phyloP scores from a whole-genome alignment of 2,797 vertebrate genomes.

The Smutsia temminckii region DNA sequence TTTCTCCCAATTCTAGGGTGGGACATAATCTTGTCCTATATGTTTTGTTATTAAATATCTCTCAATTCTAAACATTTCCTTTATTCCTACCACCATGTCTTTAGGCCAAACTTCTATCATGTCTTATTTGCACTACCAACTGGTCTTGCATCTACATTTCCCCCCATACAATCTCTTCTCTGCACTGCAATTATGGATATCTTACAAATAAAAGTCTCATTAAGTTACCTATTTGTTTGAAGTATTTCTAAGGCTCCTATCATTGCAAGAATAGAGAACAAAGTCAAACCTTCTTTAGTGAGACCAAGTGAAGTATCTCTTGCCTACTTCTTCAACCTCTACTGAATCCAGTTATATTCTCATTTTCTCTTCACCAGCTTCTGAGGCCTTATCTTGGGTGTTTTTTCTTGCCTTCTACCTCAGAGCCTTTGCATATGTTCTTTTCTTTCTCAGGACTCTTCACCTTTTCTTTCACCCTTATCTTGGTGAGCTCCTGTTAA shows the following conservation, averaged over 20 bases:
- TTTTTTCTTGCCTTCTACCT: neutral
- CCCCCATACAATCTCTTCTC: neutral
- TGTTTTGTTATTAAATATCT: neutral
- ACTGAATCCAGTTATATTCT: neutral
- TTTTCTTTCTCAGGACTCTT: neutral
- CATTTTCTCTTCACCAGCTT: neutral
- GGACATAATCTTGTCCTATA: neutral
- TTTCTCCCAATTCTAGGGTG: neutral
- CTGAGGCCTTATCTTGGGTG: neutral
- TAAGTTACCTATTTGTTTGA: neutral
- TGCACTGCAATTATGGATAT: neutral
- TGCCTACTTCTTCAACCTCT: neutral
- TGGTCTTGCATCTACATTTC: neutral
- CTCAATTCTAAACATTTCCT: neutral
- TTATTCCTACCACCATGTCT: neutral
- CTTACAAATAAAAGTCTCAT: neutral
- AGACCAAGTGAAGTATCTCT: neutral
- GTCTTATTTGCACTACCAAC: neutral
- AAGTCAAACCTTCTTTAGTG: neutral
- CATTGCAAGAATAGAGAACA: neutral
- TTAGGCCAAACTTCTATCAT: neutral
- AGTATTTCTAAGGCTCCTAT: neutral
- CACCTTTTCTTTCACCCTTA: neutral
- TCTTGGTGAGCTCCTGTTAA: neutral
- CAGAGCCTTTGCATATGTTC: neutral